A percentile compares a stretch with the other conserved stretches of the same genome.
These are phyloP conservation scores for Drosophila kanapiae DNA, from an alignment of 1,140 invertebrate genomes.

Conservation along the genomic window DNA sequence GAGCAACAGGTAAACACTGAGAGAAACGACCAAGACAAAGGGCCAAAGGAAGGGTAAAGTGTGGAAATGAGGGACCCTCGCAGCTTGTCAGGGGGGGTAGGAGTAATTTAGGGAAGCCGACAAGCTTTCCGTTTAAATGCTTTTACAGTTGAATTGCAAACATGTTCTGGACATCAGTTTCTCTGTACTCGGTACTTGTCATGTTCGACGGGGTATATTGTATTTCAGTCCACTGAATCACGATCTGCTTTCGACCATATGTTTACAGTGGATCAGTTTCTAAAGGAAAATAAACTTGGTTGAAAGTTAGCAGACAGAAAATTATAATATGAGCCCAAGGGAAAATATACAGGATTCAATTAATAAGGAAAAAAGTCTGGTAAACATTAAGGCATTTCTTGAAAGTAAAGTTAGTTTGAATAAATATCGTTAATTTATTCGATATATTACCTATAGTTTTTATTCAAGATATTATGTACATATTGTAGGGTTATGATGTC, in stretches of 20 bases:
- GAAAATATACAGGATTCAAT: not conserved
- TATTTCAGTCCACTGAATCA: not conserved
- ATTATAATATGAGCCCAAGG: not conserved
- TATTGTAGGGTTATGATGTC: too few relatives aligned
- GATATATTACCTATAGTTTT: too few relatives aligned
- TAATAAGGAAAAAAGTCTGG: not conserved
- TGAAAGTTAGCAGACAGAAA: not conserved
- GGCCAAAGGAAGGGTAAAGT: not conserved
- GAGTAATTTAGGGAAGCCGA: conserved; percentile 21
- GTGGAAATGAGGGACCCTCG: not conserved
- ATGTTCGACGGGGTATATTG: conserved; percentile 19
- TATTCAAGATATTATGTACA: too few relatives aligned
- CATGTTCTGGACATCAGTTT: conserved; percentile 51
- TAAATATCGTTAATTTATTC: not conserved
- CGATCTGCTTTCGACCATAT: not conserved
- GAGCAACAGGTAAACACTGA: conserved; percentile 73
- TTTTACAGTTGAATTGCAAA: conserved; percentile 75
- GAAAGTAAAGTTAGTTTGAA: not conserved
- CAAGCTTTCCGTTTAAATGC: conserved; percentile 69
- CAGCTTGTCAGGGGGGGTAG: not conserved
- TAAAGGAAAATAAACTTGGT: conserved; percentile 1
- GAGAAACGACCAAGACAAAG: conserved; percentile 18
- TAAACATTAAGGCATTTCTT: not conserved
- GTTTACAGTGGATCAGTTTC: not conserved
- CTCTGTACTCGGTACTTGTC: conserved; percentile 7